Evolutionary conservation across 1,140 invertebrate species (phyloP).

Genomic region (Magallana gigas): DNA sequence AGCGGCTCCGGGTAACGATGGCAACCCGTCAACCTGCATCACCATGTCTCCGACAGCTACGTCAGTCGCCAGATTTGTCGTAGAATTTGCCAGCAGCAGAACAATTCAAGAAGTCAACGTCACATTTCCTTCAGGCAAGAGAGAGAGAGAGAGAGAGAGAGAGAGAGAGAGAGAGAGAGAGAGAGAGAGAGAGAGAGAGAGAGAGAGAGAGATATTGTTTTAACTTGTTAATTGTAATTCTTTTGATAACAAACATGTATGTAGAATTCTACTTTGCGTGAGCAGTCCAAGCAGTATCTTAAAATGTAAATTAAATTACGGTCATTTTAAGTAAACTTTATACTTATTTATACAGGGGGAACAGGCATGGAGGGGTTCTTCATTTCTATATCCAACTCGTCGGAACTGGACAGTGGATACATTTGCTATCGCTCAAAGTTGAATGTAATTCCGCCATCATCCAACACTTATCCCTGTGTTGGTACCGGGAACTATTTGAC

Average conservation of each 20-base stretch:
- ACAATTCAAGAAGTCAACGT: conserved; percentile 2
- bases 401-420: neutral
- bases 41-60: neutral
- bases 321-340: too few relatives aligned
- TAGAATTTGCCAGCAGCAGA: neutral
- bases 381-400: conserved; percentile 5
- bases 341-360: neutral
- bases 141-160: neutral
- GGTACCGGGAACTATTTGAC: neutral
- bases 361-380: neutral
- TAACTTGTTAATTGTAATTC: too few relatives aligned
- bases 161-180: neutral
- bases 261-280: too few relatives aligned
- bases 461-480: conserved; percentile 1
- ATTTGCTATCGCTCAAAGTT: conserved; percentile 21
- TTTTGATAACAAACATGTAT: too few relatives aligned
- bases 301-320: too few relatives aligned
- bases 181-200: too few relatives aligned
- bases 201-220: too few relatives aligned
- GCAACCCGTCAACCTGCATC: neutral
- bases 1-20: neutral
- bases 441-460: neutral
- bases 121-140: conserved; percentile 2
- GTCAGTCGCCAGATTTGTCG: neutral
- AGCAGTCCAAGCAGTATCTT: too few relatives aligned